Evolutionary conservation across 2,888 invertebrate species (phyloP).

Genomic region (Apoda limacodes): DNA sequence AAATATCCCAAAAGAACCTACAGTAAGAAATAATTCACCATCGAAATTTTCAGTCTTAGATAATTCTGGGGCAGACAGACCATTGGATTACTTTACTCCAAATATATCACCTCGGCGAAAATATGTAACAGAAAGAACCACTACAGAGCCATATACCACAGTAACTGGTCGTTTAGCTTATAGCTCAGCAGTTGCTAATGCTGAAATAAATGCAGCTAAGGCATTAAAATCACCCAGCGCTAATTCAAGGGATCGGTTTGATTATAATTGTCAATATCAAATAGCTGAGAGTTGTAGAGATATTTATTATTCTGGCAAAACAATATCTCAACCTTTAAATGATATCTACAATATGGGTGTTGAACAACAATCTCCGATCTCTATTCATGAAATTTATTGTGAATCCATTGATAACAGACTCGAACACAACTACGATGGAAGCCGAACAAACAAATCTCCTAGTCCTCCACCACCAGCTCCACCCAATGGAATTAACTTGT

Average conservation of each 20-base stretch:
- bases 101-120: slow-evolving; percentile 71
- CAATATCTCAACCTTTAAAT: slow-evolving; percentile 52
- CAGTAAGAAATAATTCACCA: slow-evolving; percentile 67
- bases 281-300: slow-evolving; percentile 42
- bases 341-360: slow-evolving; percentile 61
- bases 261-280: slow-evolving; percentile 68
- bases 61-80: slow-evolving; percentile 71
- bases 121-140: slow-evolving; percentile 66
- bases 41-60: slow-evolving; percentile 74
- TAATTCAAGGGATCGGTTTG: slow-evolving; percentile 70
- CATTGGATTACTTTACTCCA: slow-evolving; percentile 70
- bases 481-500: slow-evolving; percentile 69
- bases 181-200: slow-evolving; percentile 75
- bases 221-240: slow-evolving; percentile 61
- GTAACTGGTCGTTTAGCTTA: slow-evolving; percentile 75
- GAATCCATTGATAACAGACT: slow-evolving; percentile 54
- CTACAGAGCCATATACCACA: slow-evolving; percentile 73
- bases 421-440: slow-evolving; percentile 62
- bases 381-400: slow-evolving; percentile 74
- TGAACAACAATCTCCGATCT: slow-evolving; percentile 72
- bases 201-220: slow-evolving; percentile 68
- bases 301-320: slow-evolving; percentile 48
- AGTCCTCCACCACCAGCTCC: slow-evolving; percentile 89
- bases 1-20: slow-evolving; percentile 58
- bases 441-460: slow-evolving; percentile 64